Percentiles rank a stretch among this genome's conserved stretches.
Evolutionary conservation across 2,797 vertebrate species (phyloP).

Genomic region (Gila robusta): DNA sequence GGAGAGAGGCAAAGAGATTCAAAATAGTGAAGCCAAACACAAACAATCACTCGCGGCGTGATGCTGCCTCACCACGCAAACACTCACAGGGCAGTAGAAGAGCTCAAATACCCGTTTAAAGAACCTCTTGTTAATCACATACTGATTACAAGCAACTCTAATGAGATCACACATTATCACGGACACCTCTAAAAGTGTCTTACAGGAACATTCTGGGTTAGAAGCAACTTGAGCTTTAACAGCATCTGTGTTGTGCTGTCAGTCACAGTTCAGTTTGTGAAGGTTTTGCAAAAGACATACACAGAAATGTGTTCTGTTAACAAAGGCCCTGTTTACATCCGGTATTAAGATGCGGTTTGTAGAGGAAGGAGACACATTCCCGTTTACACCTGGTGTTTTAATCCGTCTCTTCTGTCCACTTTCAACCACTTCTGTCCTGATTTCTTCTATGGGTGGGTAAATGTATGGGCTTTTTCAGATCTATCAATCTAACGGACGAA

Average conservation of each 20-base stretch:
- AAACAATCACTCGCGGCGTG: conserved; percentile 22
- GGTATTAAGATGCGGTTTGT: background rate
- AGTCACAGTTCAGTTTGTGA: background rate
- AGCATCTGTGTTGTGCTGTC: background rate
- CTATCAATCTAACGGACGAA: background rate
- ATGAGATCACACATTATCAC: background rate
- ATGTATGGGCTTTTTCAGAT: background rate
- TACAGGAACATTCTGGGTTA: background rate
- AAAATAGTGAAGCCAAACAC: conserved; percentile 19
- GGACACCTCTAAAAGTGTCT: background rate
- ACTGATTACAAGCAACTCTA: background rate
- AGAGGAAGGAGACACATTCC: no score
- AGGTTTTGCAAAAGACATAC: background rate
- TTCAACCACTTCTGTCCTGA: no score
- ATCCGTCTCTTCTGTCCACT: no score
- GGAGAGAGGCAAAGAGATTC: conserved; percentile 4
- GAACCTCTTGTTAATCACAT: background rate
- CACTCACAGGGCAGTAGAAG: background rate
- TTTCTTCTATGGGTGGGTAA: background rate
- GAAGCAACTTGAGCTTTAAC: background rate
- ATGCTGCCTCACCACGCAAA: background rate
- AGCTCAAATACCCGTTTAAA: background rate
- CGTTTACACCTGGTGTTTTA: no score
- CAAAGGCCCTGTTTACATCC: background rate
- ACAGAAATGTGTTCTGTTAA: background rate